A percentile compares a stretch with the other conserved stretches of the same genome.
These are phyloP conservation scores for Gymnarchus niloticus DNA, from an alignment of 2,113 vertebrate genomes.

Conservation along the genomic window DNA sequence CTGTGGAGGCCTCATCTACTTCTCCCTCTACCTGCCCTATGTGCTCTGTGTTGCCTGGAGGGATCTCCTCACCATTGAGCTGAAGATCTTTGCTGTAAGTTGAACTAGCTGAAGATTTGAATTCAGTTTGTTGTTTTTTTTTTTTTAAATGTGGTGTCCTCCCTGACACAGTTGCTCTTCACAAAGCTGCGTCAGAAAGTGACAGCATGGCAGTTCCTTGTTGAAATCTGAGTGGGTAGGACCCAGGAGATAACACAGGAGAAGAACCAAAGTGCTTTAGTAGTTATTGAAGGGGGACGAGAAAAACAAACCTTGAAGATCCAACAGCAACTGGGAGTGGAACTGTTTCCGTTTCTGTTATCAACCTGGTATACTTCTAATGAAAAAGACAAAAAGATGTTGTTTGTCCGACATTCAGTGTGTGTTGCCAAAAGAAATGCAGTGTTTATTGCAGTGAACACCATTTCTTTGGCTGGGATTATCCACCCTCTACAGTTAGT, in stretches of 20 bases:
- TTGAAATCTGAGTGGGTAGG: not conserved
- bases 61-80: conserved; percentile 61
- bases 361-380: no score
- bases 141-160: not conserved
- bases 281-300: not conserved
- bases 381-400: no score
- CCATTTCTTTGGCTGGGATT: no score
- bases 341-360: no score
- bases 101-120: not conserved
- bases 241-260: not conserved
- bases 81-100: conserved; percentile 69
- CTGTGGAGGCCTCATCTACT: conserved; percentile 81
- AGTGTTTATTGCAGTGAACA: no score
- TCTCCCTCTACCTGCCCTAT: conserved; percentile 79
- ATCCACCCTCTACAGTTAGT: no score
- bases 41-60: conserved; percentile 82
- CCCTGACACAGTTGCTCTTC: not conserved
- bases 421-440: no score
- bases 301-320: no score
- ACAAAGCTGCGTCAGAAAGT: not conserved
- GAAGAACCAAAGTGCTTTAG: not conserved
- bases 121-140: rapidly evolving
- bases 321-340: no score
- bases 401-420: no score
- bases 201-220: not conserved